Conservation (phyloP, 53 echinoderm and acorn worm genomes). For the Henricia sp. region DNA sequence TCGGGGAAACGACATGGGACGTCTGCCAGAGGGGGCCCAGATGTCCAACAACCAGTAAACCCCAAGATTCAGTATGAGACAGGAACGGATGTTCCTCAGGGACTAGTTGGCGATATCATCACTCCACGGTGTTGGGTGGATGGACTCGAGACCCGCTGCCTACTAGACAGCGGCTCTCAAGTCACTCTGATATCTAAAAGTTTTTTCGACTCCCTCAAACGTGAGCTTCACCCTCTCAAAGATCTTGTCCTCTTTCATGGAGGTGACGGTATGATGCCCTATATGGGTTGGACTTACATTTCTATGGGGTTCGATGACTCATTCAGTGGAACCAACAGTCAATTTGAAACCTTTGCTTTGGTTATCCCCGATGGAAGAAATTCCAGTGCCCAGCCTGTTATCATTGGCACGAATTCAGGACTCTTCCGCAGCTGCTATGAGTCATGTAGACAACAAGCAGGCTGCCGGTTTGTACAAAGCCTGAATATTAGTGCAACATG, state of each 20-base stretch:
- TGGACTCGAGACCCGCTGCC: constrained; percentile 38
- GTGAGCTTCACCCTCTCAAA: constrained; percentile 39
- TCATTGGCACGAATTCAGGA: too few relatives aligned
- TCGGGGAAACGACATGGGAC: constrained; percentile 68
- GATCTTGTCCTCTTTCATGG: constrained; percentile 71
- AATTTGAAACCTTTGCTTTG: too few relatives aligned
- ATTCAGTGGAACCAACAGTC: too few relatives aligned
- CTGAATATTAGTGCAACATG: too few relatives aligned
- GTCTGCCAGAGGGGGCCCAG: constrained; percentile 47
- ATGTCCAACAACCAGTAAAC: too few relatives aligned
- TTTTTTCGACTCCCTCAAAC: constrained; percentile 28
- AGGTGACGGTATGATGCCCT: constrained; percentile 25
- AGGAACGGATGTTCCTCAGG: constrained; percentile 41
- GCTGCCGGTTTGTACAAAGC: too few relatives aligned
- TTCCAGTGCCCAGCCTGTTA: too few relatives aligned
- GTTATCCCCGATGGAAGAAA: too few relatives aligned
- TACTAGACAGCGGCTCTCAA: constrained; percentile 71
- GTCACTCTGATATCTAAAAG: constrained; percentile 60
- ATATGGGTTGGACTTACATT: constrained; percentile 25
- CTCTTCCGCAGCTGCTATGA: too few relatives aligned
- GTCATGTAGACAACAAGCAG: too few relatives aligned
- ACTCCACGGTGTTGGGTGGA: constrained; percentile 58
- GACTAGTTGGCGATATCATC: constrained; percentile 57
- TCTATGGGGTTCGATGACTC: background rate
- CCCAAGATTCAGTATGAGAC: background rate